Evolutionary conservation across 1,140 invertebrate species (phyloP), one percentile per base, ranked within the genome.

Genomic region (Drosophila cardini): DNA sequence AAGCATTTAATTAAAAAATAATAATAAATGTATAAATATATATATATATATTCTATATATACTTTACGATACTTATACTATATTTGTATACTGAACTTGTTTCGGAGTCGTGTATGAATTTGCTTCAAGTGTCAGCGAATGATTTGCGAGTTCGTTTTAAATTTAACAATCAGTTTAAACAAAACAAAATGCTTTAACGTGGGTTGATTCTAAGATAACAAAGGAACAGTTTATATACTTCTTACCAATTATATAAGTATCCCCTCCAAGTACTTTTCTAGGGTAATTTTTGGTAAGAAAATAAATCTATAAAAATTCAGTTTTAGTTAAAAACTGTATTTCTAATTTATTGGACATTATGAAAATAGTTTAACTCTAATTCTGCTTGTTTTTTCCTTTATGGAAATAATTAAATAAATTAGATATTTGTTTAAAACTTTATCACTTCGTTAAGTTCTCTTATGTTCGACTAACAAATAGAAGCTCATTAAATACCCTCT

Each of bases 101-200:
- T 61, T 43, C 15, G 11, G 18, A 38, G 46, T 32, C 26, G 46
- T 68, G 55, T 60, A 30, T 46, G 13, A 65, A 57, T 73, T 52
- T 56, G 53, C 45, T 34, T 21, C 5, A 76, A 26, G 48, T 60
- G 55, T 55, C 42, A 34, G 9, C 58, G 36, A 15, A 70, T 85
- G 70, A 78, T 78, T 80, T 80, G 70, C 61, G 63, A 45, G 81
- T 52, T 84, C 56, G 21, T 40, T 56, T 68, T 43, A 58, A 61
- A 48, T 34, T 15, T n/a, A 53, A 53, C 45, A 60, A 42, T 34
- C 65, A 60, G 34, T 52, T 61, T 30, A 53, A 13, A 18, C 32
- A 15, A 16, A 38, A 34, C 15, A 26, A 5, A 36, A 4, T 2
- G 9, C 21, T 3, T 15, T 4, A 45, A 30, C 55, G 55, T 60